phyloP scores from a whole-genome alignment of 1,140 invertebrate genomes.

The Drosophila serrata region DNA sequence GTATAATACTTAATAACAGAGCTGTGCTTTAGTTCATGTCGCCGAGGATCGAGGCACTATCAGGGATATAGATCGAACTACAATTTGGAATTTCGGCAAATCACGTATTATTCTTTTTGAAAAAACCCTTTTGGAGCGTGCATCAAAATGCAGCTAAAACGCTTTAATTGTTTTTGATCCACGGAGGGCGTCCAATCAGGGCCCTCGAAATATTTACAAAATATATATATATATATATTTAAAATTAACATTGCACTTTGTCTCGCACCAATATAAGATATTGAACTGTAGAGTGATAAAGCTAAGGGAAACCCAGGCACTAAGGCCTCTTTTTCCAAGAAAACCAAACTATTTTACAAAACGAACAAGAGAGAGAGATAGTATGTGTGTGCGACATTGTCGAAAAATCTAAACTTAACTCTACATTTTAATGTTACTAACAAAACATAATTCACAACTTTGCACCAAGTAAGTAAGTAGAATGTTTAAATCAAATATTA shows the following conservation, averaged over 20 bases:
- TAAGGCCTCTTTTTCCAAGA: slow-evolving; percentile 22
- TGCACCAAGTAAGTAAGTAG: slow-evolving; percentile 73
- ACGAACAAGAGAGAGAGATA: slow-evolving; percentile 52
- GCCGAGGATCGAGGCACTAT: slow-evolving; percentile 45
- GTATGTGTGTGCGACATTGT: slow-evolving; percentile 59
- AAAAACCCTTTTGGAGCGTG: slow-evolving; percentile 30
- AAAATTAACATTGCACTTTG: slow-evolving; percentile 62
- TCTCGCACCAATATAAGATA: slow-evolving; percentile 80
- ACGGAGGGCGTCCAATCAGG: slow-evolving; percentile 22
- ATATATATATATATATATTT: slow-evolving; percentile 27
- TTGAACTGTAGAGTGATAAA: slow-evolving; percentile 77
- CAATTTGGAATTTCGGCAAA: slow-evolving; percentile 31
- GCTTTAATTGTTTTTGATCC: slow-evolving; percentile 52
- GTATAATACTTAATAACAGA: slow-evolving; percentile 42
- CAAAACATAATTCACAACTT: slow-evolving; percentile 44
- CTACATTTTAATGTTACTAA: slow-evolving; percentile 64
- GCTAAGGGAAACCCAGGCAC: slow-evolving; percentile 24
- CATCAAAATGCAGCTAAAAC: slow-evolving; percentile 30
- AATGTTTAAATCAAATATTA: slow-evolving; percentile 63
- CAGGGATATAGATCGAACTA: slow-evolving; percentile 57
- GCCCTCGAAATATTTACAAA: slow-evolving; percentile 30
- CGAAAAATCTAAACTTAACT: slow-evolving; percentile 50
- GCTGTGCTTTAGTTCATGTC: slow-evolving; percentile 51
- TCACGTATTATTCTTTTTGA: slow-evolving; percentile 21
- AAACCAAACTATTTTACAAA: slow-evolving; percentile 67